Conservation (phyloP, 2,888 invertebrate species). For the Sphaeridia pumilis region DNA sequence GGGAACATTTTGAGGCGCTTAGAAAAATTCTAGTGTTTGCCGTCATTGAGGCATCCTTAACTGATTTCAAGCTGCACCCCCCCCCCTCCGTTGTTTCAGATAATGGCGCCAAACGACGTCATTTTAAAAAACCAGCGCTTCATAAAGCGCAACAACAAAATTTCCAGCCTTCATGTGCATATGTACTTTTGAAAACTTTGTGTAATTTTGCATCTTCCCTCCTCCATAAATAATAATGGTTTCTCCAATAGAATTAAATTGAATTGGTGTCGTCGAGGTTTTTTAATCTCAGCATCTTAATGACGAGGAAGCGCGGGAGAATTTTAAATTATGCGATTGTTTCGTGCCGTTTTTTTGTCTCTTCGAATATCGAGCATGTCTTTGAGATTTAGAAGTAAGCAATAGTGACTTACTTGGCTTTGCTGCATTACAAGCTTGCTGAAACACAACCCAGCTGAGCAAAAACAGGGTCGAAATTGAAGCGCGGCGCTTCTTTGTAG, state of each 20-base stretch:
- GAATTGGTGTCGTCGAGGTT: neutral
- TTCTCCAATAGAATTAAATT: conserved; percentile 4
- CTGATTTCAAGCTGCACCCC: neutral
- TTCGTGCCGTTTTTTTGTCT: neutral
- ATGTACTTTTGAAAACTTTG: too few species aligned
- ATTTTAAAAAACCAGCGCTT: too few species aligned
- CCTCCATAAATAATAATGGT: neutral
- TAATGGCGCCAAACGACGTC: neutral
- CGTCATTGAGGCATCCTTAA: too few species aligned
- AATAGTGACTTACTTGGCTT: neutral
- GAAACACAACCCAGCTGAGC: neutral
- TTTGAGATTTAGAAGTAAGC: neutral
- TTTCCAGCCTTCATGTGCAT: too few species aligned
- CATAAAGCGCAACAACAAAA: too few species aligned
- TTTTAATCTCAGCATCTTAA: neutral
- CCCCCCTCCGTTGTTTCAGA: neutral
- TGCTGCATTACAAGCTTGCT: neutral
- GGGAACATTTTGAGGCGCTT: neutral
- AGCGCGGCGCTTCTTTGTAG: too few species aligned
- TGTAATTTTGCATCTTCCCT: too few species aligned
- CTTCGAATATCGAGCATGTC: neutral
- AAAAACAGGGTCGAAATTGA: neutral
- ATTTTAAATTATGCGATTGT: too few species aligned
- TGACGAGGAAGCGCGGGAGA: too few species aligned
- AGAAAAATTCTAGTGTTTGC: neutral